Evolutionary conservation across 2,888 invertebrate species (phyloP).

Genomic region (Galerucella calmariensis): DNA sequence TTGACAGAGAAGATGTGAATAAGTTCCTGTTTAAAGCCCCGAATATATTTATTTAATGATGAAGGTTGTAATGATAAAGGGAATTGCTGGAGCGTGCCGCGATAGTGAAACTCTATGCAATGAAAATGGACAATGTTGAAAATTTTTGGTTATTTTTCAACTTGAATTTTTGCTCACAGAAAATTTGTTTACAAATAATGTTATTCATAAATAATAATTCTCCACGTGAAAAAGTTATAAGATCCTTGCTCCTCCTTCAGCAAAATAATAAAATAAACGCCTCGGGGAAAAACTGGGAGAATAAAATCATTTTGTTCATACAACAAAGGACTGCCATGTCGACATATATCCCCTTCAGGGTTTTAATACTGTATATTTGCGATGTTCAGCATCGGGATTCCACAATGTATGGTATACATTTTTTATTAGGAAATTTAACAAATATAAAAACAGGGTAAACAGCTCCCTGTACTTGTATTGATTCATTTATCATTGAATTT

Average conservation of each 20-base stretch:
- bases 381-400: not conserved
- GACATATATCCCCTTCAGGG: not conserved
- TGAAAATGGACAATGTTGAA: no score
- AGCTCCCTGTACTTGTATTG: no score
- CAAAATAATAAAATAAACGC: conserved; percentile 2
- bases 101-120: no score
- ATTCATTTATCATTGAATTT: no score
- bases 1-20: no score
- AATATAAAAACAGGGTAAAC: not conserved
- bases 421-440: not conserved
- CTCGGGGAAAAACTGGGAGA: not conserved
- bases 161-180: no score
- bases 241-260: not conserved
- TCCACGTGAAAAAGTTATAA: not conserved
- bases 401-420: not conserved
- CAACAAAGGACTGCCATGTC: not conserved
- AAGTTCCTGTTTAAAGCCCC: no score
- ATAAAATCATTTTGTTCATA: not conserved
- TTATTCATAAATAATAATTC: not conserved
- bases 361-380: not conserved
- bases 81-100: no score
- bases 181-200: no score
- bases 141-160: no score
- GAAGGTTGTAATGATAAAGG: no score
- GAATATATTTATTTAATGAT: no score